Conservation (phyloP, 2,113 vertebrate genomes). For the Raja brachyura region DNA sequence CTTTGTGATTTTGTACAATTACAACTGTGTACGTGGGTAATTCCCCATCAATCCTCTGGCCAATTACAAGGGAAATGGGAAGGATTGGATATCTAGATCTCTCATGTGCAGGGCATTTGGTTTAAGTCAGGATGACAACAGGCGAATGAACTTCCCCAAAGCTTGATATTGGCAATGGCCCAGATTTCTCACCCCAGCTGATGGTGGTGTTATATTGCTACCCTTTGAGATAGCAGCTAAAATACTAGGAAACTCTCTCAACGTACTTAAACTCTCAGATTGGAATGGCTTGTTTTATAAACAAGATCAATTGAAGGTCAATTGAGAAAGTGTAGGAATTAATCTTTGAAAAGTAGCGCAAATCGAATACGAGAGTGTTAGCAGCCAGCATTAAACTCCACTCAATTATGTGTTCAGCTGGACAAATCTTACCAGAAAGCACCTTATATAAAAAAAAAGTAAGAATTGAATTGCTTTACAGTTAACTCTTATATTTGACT, state of each 20-base stretch:
- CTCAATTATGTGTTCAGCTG: neutral
- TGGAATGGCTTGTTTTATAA: neutral
- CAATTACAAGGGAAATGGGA: neutral
- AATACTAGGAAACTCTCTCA: neutral
- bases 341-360: neutral
- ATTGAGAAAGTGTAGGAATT: neutral
- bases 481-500: neutral
- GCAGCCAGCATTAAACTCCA: neutral
- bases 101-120: neutral
- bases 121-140: neutral
- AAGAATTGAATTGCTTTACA: neutral
- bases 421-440: neutral
- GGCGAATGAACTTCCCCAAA: neutral
- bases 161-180: neutral
- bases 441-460: neutral
- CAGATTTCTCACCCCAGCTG: neutral
- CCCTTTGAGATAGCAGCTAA: neutral
- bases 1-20: too few relatives aligned
- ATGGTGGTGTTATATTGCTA: neutral
- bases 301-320: neutral
- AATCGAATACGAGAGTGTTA: neutral
- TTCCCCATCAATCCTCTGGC: neutral
- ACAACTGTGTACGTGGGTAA: too few relatives aligned
- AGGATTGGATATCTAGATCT: neutral
- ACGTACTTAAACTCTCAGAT: neutral